These are phyloP conservation scores for Dyspetes luteomarginatus DNA, from an alignment of 2,888 invertebrate genomes.

Conservation along the genomic window DNA sequence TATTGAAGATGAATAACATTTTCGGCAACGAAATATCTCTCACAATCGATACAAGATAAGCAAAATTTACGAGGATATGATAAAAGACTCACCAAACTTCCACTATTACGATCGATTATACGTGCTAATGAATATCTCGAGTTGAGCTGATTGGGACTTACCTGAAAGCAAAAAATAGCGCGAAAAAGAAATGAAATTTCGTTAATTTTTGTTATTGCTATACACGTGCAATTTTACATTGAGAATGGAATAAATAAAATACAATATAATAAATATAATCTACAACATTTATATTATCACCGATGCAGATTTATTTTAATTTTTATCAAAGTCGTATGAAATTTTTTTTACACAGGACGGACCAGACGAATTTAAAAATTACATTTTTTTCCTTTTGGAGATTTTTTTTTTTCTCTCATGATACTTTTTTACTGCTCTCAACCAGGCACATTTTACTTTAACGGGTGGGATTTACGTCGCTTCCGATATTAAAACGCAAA, in stretches of 20 bases:
- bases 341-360: background rate
- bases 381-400: background rate
- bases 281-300: background rate
- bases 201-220: background rate
- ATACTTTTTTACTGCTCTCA: no score
- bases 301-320: background rate
- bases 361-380: background rate
- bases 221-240: no score
- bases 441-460: slow-evolving; percentile 7
- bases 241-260: no score
- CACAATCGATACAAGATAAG: background rate
- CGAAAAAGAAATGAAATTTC: no score
- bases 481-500: background rate
- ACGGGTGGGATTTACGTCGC: background rate
- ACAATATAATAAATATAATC: background rate
- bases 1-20: no score
- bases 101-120: background rate
- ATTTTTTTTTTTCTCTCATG: slow-evolving; percentile 1
- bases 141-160: background rate
- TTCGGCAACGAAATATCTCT: no score
- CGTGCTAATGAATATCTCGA: background rate
- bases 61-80: background rate
- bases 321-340: background rate
- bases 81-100: background rate
- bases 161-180: background rate